These are phyloP conservation scores for Megaceryle maxima DNA, from an alignment of 2,113 vertebrate species.

Conservation along the genomic window DNA sequence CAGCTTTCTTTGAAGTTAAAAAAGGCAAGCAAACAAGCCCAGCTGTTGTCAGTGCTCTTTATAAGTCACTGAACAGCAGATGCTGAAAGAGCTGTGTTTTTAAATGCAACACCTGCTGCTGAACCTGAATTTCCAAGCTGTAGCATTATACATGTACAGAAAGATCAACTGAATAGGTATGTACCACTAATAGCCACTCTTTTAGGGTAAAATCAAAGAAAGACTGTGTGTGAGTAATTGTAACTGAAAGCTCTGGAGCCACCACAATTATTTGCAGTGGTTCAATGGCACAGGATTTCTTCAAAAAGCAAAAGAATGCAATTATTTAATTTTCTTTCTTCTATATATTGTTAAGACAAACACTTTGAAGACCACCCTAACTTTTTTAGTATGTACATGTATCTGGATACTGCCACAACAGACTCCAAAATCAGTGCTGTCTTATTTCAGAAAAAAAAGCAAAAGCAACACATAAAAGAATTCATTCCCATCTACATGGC, in stretches of 20 bases:
- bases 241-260: not conserved
- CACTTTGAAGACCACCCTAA: not conserved
- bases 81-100: not conserved
- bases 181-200: not conserved
- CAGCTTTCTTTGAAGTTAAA: not conserved
- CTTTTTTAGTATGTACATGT: rapidly evolving
- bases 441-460: not conserved
- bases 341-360: not conserved
- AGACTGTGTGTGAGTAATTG: not conserved
- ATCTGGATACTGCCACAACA: not conserved
- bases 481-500: not conserved
- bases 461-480: not conserved
- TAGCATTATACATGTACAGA: not conserved
- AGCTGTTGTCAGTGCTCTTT: not conserved
- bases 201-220: not conserved
- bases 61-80: not conserved
- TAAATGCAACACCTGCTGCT: not conserved
- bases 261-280: not conserved
- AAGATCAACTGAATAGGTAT: not conserved
- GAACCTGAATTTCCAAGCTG: not conserved
- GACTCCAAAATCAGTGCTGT: not conserved
- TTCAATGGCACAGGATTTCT: not conserved
- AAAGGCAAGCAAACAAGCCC: not conserved
- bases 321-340: not conserved
- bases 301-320: not conserved